Percentiles rank a stretch among this genome's conserved stretches.
Conservation (phyloP, 2,113 vertebrate genomes). For the Nestor notabilis region DNA sequence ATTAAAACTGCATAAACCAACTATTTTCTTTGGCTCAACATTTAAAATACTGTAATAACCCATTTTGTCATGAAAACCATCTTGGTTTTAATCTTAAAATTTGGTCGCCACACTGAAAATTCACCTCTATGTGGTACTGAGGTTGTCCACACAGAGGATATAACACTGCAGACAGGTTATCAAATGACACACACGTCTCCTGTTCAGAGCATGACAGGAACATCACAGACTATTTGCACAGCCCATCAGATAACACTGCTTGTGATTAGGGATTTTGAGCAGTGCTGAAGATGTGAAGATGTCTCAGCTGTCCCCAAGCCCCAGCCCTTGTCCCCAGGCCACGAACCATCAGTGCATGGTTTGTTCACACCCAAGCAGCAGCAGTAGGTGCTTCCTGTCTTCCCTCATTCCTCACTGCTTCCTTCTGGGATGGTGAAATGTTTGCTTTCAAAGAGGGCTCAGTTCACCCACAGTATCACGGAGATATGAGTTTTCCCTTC, state of each 20-base stretch:
- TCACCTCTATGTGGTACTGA: accelerated
- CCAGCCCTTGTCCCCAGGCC: neutral
- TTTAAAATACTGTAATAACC: neutral
- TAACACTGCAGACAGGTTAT: neutral
- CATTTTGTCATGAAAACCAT: neutral
- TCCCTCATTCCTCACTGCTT: neutral
- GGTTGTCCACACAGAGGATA: neutral
- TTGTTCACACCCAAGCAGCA: neutral
- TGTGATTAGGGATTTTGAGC: neutral
- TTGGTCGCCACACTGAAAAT: neutral
- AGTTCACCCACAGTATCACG: neutral
- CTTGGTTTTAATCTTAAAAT: neutral
- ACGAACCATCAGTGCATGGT: accelerated
- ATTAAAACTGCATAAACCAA: neutral
- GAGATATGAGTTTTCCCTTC: neutral
- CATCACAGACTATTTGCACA: neutral
- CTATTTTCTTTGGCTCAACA: neutral
- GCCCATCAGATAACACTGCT: neutral
- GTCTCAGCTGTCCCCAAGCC: neutral
- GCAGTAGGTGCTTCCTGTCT: neutral
- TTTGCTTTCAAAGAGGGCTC: neutral
- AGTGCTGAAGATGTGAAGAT: neutral
- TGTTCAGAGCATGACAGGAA: neutral
- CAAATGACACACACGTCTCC: neutral
- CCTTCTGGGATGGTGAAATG: neutral